A percentile compares a stretch with the other conserved stretches of the same genome.
These are phyloP conservation scores for Thermophis baileyi DNA, from an alignment of 2,113 vertebrate species.

Conservation along the genomic window DNA sequence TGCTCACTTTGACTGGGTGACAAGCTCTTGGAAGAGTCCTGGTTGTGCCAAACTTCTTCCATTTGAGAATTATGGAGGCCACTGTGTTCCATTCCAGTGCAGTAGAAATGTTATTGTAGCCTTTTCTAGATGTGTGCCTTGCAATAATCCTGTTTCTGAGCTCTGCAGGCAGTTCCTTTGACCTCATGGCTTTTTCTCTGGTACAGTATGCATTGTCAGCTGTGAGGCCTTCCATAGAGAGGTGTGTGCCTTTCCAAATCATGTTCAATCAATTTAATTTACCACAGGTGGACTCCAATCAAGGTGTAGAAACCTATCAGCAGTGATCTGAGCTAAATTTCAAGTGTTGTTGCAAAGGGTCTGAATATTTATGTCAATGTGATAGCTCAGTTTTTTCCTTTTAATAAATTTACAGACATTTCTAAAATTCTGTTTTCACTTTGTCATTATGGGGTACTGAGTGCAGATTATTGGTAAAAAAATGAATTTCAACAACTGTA, in stretches of 20 bases:
- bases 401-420: background rate
- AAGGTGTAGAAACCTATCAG: background rate
- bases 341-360: background rate
- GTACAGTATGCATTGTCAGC: background rate
- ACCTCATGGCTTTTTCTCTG: background rate
- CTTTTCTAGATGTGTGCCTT: background rate
- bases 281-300: background rate
- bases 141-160: background rate
- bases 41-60: too few species aligned
- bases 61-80: too few species aligned
- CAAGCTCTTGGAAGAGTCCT: too few species aligned
- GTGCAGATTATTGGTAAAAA: background rate
- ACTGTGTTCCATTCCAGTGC: background rate
- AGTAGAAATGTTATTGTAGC: background rate
- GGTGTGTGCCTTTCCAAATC: background rate
- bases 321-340: background rate
- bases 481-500: background rate
- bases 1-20: background rate
- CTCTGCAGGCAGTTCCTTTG: background rate
- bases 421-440: background rate
- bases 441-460: background rate
- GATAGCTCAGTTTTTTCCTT: background rate
- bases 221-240: background rate
- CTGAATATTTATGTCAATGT: background rate
- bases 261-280: background rate